Evolutionary conservation across 1,140 invertebrate genomes (phyloP), one percentile per base, ranked within the genome.

Genomic region (Trichonephila inaurata): DNA sequence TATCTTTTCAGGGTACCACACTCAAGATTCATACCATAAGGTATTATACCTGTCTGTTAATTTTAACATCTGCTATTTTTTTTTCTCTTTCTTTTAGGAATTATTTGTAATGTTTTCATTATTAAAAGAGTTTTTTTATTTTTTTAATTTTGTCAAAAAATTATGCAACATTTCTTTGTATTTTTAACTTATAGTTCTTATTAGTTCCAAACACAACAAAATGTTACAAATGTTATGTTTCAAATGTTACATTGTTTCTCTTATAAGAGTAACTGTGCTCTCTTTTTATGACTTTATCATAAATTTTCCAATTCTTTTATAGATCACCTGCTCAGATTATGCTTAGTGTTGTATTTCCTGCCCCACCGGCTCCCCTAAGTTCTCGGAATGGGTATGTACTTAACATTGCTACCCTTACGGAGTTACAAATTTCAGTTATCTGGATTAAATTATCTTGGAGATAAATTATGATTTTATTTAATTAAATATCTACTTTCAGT

Each of bases 1-100:
- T 98, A 97, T 97, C 97, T 94, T 98, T 97, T 96, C 97, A 97
- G 95, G 98, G 98, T 81, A 97, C 97, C 12, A 97, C 97, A n/a
- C 96, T 98, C 62, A 98, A 98, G 95, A 96, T 97, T 72, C 96
- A 96, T 95, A 95, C 94, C 24, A 95, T 98, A 95, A 97, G 97
- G 95, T 97, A 92, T 14, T 97, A 92, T 14, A 40, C 14, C 51
- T 51, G 51, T 51, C 16, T 0, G 5, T 64, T 64, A 21, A 64
- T 5, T 40, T 18, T 64, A 64, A 6, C 21, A 21, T 64, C 16
- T 19, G 1, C 16, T 62, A 16, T 3, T 19, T 62, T 62, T 62
- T 16, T 62, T 64, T 19, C 1, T 64, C 5, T 62, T 5, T 51
- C 44, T 51, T 51, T 51, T 51, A 51, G 0, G 1, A 64, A 19